Percentiles rank a stretch among this genome's conserved stretches.
Conservation (phyloP, 1,140 invertebrate genomes). For the Forficula auricularia region DNA sequence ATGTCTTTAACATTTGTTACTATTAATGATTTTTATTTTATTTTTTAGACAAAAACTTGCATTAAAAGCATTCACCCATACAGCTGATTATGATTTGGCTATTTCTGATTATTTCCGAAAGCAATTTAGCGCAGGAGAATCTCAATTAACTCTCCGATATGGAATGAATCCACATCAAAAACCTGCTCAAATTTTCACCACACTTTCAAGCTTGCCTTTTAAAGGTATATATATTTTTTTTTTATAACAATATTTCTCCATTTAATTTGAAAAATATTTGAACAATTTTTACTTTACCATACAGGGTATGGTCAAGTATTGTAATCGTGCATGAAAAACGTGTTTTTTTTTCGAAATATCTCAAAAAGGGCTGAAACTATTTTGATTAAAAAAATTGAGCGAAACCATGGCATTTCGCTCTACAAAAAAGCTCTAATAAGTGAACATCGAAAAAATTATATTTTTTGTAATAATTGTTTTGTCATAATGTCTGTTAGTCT, state of each 20-base stretch:
- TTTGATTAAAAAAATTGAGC: no score
- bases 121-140: constrained; percentile 55
- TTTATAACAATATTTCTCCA: background rate
- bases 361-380: no score
- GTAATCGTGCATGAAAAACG: no score
- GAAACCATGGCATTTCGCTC: no score
- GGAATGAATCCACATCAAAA: constrained; percentile 98
- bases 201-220: constrained; percentile 61
- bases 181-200: constrained; percentile 83
- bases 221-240: constrained; percentile 31
- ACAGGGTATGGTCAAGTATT: no score
- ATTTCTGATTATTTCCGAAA: constrained; percentile 93
- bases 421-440: no score
- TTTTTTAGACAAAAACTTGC: constrained; percentile 49
- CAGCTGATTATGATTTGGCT: constrained; percentile 80
- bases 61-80: constrained; percentile 89
- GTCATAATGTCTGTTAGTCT: no score
- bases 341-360: no score
- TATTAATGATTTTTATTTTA: no score
- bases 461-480: no score
- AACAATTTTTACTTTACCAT: background rate
- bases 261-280: background rate
- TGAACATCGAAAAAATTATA: no score
- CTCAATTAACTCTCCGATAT: constrained; percentile 75
- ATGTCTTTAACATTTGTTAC: no score